These are phyloP conservation scores for Nebria brevicollis DNA, from an alignment of 2,888 invertebrate genomes.

Conservation along the genomic window DNA sequence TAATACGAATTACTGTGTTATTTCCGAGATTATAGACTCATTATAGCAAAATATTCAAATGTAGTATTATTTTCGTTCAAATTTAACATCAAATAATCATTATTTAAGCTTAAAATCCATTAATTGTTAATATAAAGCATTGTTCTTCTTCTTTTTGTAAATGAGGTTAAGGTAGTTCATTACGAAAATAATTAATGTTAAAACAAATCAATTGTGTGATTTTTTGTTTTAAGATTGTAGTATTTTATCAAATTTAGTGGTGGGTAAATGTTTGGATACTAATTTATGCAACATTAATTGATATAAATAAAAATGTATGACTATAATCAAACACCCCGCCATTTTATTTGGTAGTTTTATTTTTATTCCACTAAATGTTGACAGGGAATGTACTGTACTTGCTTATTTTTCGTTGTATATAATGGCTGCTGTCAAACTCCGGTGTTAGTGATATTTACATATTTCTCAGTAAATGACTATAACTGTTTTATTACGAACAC, in stretches of 20 bases:
- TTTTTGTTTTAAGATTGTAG: neutral
- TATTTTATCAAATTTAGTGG: neutral
- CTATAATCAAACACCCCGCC: slow-evolving; percentile 31
- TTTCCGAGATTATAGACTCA: neutral
- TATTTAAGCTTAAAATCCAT: neutral
- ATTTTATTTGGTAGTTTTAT: slow-evolving; percentile 20
- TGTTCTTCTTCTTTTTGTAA: neutral
- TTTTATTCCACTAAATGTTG: slow-evolving; percentile 33
- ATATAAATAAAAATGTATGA: neutral
- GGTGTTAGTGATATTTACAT: slow-evolving; percentile 46
- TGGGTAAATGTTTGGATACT: neutral
- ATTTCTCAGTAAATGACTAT: slow-evolving; percentile 40
- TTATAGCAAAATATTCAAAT: neutral
- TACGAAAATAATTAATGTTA: neutral
- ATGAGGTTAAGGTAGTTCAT: neutral
- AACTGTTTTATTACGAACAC: slow-evolving; percentile 26
- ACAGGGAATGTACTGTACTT: slow-evolving; percentile 45
- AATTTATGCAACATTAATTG: neutral
- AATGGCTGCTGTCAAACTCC: slow-evolving; percentile 48
- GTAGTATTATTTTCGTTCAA: neutral
- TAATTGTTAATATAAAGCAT: neutral
- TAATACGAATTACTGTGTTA: neutral
- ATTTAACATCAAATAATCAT: neutral
- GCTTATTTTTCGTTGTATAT: slow-evolving; percentile 46
- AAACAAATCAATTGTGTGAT: neutral